A percentile compares a stretch with the other conserved stretches of the same genome.
These are phyloP conservation scores for Protophormia terraenovae DNA, from an alignment of 2,888 invertebrate genomes.

Conservation along the genomic window DNA sequence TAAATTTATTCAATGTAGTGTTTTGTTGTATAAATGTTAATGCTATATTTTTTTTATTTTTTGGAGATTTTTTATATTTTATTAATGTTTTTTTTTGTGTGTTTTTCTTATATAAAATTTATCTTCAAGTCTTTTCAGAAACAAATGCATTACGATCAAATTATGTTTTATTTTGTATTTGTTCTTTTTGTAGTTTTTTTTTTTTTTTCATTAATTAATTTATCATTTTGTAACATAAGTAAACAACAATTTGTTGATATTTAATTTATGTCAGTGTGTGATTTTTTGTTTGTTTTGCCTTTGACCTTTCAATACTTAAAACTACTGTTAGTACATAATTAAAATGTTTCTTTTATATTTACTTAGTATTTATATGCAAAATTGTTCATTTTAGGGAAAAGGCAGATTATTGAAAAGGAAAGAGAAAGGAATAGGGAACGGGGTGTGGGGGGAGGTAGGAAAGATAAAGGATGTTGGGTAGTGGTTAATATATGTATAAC, in stretches of 20 bases:
- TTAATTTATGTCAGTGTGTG: background rate
- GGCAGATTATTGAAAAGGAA: too few relatives aligned
- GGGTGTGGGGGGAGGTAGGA: background rate
- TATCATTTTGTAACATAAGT: slow-evolving; percentile 33
- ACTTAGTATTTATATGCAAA: slow-evolving; percentile 61
- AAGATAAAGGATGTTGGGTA: background rate
- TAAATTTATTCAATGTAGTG: slow-evolving; percentile 41
- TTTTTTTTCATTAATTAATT: slow-evolving; percentile 23
- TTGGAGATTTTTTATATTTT: slow-evolving; percentile 60
- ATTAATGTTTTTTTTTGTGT: slow-evolving; percentile 39
- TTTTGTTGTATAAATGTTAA: slow-evolving; percentile 60
- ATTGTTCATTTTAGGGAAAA: slow-evolving; percentile 49
- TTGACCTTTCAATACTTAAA: slow-evolving; percentile 59
- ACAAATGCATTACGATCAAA: slow-evolving; percentile 68
- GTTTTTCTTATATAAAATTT: slow-evolving; percentile 68
- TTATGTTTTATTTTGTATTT: slow-evolving; percentile 48
- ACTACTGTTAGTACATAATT: slow-evolving; percentile 57
- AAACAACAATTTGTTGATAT: slow-evolving; percentile 48
- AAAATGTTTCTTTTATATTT: slow-evolving; percentile 53
- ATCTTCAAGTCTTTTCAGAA: slow-evolving; percentile 69
- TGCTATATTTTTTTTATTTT: slow-evolving; percentile 58
- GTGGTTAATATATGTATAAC: background rate
- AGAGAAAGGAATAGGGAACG: slow-evolving; percentile 38
- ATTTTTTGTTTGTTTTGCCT: too few relatives aligned
- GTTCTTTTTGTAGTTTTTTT: slow-evolving; percentile 18